phyloP scores from a whole-genome alignment of 1,140 invertebrate species.

The Nephila pilipes region DNA sequence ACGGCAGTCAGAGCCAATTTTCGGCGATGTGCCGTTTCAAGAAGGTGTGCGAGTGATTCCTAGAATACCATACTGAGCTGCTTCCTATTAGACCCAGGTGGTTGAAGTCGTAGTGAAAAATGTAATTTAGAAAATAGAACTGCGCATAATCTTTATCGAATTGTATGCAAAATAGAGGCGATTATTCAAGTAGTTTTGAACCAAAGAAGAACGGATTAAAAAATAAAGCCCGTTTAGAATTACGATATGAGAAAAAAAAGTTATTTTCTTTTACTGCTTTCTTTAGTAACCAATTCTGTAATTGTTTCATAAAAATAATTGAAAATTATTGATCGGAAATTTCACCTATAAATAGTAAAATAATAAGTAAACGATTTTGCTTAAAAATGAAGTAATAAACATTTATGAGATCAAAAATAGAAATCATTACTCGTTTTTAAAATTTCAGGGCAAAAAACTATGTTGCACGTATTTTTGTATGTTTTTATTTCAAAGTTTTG shows the following conservation, averaged over 20 bases:
- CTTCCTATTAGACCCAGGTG: constrained; percentile 70
- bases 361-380: background rate
- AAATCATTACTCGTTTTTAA: too few species aligned
- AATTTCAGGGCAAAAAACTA: too few species aligned
- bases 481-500: too few species aligned
- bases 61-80: background rate
- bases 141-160: constrained; percentile 55
- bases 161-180: constrained; percentile 43
- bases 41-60: constrained; percentile 45
- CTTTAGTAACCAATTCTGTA: background rate
- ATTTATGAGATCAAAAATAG: background rate
- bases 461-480: too few species aligned
- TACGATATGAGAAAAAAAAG: background rate
- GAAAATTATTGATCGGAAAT: background rate
- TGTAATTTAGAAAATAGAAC: constrained; percentile 65
- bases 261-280: background rate
- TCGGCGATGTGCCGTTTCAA: constrained; percentile 53
- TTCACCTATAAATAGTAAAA: background rate
- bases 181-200: constrained; percentile 54
- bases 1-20: constrained; percentile 73
- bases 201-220: constrained; percentile 25
- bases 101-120: constrained; percentile 63
- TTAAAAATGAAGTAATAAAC: background rate
- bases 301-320: background rate
- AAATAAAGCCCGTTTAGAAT: constrained; percentile 29